Conservation (phyloP, 2,888 invertebrate genomes). For the Ophioninae sp. region DNA sequence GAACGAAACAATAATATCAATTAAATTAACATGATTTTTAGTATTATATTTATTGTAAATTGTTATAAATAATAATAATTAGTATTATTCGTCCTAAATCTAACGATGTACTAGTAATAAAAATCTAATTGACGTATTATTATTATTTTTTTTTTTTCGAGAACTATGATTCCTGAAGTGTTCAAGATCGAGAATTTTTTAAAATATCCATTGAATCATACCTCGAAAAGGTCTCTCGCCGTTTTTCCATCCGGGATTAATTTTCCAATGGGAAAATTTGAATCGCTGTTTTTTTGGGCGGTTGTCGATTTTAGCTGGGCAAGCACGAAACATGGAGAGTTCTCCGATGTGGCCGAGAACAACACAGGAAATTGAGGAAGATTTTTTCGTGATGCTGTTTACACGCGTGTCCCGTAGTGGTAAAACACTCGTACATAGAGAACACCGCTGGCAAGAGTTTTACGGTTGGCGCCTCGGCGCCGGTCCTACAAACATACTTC, state of each 20-base stretch:
- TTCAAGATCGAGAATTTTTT: too few relatives aligned
- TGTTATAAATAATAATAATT: too few relatives aligned
- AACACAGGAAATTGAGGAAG: constrained; percentile 23
- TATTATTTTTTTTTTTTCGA: too few relatives aligned
- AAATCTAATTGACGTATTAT: too few relatives aligned
- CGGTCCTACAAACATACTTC: constrained; percentile 62
- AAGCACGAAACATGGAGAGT: not conserved
- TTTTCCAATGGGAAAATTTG: not conserved
- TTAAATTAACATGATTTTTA: too few relatives aligned
- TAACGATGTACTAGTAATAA: too few relatives aligned
- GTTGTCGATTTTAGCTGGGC: not conserved
- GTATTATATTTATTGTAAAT: too few relatives aligned
- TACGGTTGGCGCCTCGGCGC: constrained; percentile 67
- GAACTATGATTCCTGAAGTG: too few relatives aligned
- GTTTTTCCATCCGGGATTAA: not conserved
- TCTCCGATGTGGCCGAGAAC: not conserved
- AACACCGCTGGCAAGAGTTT: constrained; percentile 35
- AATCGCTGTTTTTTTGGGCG: not conserved
- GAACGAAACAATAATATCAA: too few relatives aligned
- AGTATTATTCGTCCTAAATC: too few relatives aligned
- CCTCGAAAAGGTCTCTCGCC: not conserved
- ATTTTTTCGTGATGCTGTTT: not conserved
- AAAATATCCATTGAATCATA: too few relatives aligned
- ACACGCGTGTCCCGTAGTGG: constrained; percentile 6
- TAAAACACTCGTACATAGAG: constrained; percentile 18